These are phyloP conservation scores for Tetranychus truncatus DNA, from an alignment of 2,888 invertebrate species.

Conservation along the genomic window DNA sequence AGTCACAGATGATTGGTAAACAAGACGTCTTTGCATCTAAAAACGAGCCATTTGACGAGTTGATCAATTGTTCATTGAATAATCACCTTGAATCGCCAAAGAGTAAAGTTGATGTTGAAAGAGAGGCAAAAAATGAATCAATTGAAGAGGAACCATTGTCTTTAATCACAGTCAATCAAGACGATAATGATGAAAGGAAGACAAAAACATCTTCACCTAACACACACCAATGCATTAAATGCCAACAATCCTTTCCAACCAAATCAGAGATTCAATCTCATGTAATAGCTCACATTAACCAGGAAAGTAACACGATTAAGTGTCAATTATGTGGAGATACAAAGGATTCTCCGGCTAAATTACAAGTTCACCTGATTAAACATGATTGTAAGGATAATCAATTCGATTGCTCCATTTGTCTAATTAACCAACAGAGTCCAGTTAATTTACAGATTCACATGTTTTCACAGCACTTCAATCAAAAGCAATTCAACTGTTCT, in stretches of 20 bases:
- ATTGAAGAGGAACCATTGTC: neutral
- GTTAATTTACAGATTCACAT: constrained; percentile 50
- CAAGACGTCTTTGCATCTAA: no score
- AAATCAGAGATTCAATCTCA: constrained; percentile 46
- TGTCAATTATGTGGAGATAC: constrained; percentile 63
- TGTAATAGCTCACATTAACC: constrained; percentile 40
- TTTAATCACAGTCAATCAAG: neutral
- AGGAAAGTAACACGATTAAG: constrained; percentile 39
- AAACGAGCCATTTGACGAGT: no score
- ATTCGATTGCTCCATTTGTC: constrained; percentile 71
- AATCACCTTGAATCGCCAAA: no score
- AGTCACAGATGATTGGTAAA: no score
- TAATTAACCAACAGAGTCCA: constrained; percentile 64
- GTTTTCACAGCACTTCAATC: constrained; percentile 56
- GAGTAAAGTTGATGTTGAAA: no score
- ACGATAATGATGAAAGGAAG: neutral
- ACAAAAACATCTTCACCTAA: constrained; percentile 24
- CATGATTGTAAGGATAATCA: constrained; percentile 75
- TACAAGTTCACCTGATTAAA: constrained; percentile 74
- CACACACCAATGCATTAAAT: constrained; percentile 47
- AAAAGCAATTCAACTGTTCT: constrained; percentile 65
- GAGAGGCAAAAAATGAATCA: neutral
- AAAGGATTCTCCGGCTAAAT: constrained; percentile 51
- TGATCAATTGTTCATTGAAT: no score
- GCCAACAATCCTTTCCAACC: constrained; percentile 44